These are phyloP conservation scores for Indri indri DNA, from an alignment of 2,113 vertebrate genomes.

Conservation along the genomic window DNA sequence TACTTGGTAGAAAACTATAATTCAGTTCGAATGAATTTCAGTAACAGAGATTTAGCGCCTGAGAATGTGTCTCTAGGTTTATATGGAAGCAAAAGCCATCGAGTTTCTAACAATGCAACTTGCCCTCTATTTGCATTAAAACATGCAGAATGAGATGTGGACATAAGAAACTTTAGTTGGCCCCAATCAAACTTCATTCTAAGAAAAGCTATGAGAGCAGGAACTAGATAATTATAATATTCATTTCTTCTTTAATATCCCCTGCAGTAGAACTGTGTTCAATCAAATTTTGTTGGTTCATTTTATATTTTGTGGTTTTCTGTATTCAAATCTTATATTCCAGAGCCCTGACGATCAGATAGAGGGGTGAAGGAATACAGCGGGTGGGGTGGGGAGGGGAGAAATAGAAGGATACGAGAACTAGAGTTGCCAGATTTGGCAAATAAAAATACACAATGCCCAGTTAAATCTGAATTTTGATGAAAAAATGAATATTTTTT, in stretches of 20 bases:
- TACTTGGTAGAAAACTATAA: slow-evolving; percentile 22
- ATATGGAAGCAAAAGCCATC: neutral
- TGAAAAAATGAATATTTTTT: neutral
- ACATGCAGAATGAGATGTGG: neutral
- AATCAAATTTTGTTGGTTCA: slow-evolving; percentile 7
- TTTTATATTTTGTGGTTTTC: slow-evolving; percentile 34
- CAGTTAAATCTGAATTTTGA: slow-evolving; percentile 19
- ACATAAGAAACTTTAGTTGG: neutral
- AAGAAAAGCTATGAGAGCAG: neutral
- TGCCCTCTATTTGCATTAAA: slow-evolving; percentile 30
- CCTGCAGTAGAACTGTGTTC: neutral
- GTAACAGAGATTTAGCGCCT: neutral
- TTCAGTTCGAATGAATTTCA: neutral
- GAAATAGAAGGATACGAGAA: neutral
- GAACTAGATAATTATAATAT: neutral
- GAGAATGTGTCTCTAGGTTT: neutral
- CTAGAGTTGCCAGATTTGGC: neutral
- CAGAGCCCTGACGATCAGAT: neutral
- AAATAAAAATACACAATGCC: neutral
- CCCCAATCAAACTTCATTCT: neutral
- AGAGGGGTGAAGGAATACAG: neutral
- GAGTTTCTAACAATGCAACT: neutral
- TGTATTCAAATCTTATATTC: slow-evolving; percentile 26
- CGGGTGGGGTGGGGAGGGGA: neutral
- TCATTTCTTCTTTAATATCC: neutral